These are phyloP conservation scores for Heloderma charlesbogerti DNA, from an alignment of 2,113 vertebrate genomes.

Conservation along the genomic window DNA sequence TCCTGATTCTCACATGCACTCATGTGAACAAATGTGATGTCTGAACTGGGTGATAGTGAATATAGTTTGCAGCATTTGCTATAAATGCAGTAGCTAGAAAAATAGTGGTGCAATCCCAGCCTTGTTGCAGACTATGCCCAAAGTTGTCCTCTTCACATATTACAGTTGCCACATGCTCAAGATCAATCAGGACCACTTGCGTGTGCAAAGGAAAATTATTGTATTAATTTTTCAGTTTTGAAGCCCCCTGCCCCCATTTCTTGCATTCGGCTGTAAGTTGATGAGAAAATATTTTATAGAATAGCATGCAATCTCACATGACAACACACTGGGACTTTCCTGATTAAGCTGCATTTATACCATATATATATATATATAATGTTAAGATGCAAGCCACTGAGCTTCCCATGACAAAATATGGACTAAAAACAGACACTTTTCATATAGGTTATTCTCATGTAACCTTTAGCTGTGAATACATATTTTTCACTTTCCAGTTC, in stretches of 20 bases:
- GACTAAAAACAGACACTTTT: constrained; percentile 12
- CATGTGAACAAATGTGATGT: neutral
- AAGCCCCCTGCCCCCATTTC: constrained; percentile 22
- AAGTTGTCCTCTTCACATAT: neutral
- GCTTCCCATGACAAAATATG: constrained; percentile 5
- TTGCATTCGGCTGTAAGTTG: constrained; percentile 49
- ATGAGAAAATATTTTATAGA: constrained; percentile 58
- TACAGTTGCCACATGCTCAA: neutral
- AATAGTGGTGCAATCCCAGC: too few relatives aligned
- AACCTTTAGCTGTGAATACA: neutral
- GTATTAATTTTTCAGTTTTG: constrained; percentile 59
- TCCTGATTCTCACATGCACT: neutral
- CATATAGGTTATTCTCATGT: neutral
- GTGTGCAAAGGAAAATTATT: neutral
- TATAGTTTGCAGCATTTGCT: neutral
- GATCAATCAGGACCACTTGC: neutral
- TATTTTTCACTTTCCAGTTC: neutral
- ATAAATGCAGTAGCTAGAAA: neutral
- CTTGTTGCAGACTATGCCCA: neutral
- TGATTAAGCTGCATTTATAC: constrained; percentile 45
- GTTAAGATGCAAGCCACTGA: neutral
- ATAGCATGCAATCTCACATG: constrained; percentile 60
- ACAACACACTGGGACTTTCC: constrained; percentile 50
- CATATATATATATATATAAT: too few relatives aligned
- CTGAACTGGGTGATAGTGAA: neutral